Evolutionary conservation across 2,113 vertebrate species (phyloP), one percentile per base, ranked within the genome.

Genomic region (Pelobates fuscus): DNA sequence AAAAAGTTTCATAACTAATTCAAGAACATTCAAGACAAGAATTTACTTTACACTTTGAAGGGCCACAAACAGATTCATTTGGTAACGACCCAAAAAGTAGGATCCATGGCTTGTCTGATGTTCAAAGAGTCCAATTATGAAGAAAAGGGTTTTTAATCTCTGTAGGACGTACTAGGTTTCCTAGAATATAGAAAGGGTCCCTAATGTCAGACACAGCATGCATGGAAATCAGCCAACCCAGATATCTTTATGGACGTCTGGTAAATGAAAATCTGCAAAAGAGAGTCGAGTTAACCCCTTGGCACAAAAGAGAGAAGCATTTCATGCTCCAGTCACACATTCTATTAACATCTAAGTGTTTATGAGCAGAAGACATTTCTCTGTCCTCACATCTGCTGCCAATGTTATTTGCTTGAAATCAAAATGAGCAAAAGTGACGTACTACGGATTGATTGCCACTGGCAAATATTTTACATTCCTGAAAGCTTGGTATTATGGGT

Each of bases 71-170:
- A 67, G 37, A 60, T 32, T 60, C n/a, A 24, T 76, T 67, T 67
- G 64, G 55, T 59, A 23, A 60, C n/a, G 26, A 46, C 54, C 63
- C 32, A 66, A 58, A 57, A 37, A 43, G 62, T 30, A 44, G 58
- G 57, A 29, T 67, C 63, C 57, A 62, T 57, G 63, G 55, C 32
- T 52, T 27, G 55, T 76, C 66, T 76, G 64, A 67, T 76, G 72
- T 67, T 76, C 64, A 67, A 67, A 60, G 54, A 24, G 11, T 17
- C 26, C 72, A 76, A 67, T 76, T 76, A 67, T 30, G 64, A 55
- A 76, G 57, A 60, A 67, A 76, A 74, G 3, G 18, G 37, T 67
- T 67, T 67, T 29, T 74, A 74, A 60, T 76, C 55, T 67, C 49
- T 30, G 55, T 32, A 27, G 52, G 41, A 52, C n/a, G 37, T 29